These are phyloP conservation scores for Temnothorax rugatulus DNA, from an alignment of 2,888 invertebrate genomes.

Conservation along the genomic window DNA sequence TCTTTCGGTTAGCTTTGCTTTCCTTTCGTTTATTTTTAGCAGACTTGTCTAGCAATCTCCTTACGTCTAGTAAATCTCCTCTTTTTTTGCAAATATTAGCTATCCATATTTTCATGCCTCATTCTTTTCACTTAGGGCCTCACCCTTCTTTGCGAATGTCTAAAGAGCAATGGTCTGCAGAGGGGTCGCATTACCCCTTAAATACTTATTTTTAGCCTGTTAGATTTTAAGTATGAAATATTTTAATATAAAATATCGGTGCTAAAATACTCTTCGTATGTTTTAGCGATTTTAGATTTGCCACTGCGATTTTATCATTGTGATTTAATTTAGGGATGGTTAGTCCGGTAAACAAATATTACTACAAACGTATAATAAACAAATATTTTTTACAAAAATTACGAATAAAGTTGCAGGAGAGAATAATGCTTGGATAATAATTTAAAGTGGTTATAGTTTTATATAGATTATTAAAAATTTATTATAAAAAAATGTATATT, in stretches of 20 bases:
- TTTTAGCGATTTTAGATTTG: background rate
- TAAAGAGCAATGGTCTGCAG: constrained; percentile 8
- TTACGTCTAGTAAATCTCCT: background rate
- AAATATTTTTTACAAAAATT: background rate
- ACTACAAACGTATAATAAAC: background rate
- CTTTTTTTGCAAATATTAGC: constrained; percentile 44
- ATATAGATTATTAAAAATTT: background rate
- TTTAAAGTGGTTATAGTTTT: background rate
- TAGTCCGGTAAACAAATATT: background rate
- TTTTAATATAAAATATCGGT: background rate
- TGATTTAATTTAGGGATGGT: background rate
- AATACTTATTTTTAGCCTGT: constrained; percentile 25
- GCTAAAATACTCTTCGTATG: background rate
- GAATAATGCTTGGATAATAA: background rate
- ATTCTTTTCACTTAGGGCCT: constrained; percentile 26
- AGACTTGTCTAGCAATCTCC: constrained; percentile 4
- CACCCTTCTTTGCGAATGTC: constrained; percentile 48
- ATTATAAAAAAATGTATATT: background rate
- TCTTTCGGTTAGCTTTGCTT: background rate
- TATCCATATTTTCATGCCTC: constrained; percentile 26
- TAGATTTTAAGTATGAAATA: constrained; percentile 20
- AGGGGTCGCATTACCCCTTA: constrained; percentile 27
- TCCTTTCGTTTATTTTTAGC: constrained; percentile 3
- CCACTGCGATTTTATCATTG: background rate
- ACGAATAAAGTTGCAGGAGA: background rate